Evolutionary conservation across 1,140 invertebrate genomes (phyloP).

Genomic region (Drosophila erecta): DNA sequence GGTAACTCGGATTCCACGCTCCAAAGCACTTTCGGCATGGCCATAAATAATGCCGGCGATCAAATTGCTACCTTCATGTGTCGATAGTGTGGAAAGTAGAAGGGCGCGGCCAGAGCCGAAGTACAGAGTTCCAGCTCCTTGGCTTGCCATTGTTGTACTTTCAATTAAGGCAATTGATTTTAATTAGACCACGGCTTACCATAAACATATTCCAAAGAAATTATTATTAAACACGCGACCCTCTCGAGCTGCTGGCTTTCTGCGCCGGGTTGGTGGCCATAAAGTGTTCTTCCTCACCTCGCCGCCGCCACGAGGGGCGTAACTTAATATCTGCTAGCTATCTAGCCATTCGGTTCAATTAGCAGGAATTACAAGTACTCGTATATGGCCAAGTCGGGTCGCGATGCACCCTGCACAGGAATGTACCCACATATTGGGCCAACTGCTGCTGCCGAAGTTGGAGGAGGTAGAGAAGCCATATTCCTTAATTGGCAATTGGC

Average conservation of each 20-base stretch:
- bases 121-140: conserved; percentile 17
- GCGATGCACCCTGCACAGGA: conserved; percentile 59
- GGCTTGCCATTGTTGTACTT: conserved; percentile 66
- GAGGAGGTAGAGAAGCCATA: conserved; percentile 38
- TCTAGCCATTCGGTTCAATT: conserved; percentile 69
- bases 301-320: conserved; percentile 51
- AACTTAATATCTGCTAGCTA: conserved; percentile 64
- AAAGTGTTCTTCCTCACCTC: conserved; percentile 47
- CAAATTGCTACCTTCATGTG: conserved; percentile 81
- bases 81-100: conserved; percentile 20
- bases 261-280: neutral
- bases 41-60: conserved; percentile 73
- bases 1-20: conserved; percentile 22
- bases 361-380: conserved; percentile 54
- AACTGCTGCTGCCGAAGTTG: conserved; percentile 50
- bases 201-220: conserved; percentile 75
- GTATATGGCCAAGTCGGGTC: conserved; percentile 62
- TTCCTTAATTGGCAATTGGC: conserved; percentile 76
- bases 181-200: conserved; percentile 80
- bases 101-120: neutral
- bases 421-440: conserved; percentile 73
- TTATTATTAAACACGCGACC: conserved; percentile 81
- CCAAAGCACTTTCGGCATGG: conserved; percentile 15
- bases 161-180: conserved; percentile 83
- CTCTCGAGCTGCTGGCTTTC: conserved; percentile 49